A percentile compares a stretch with the other conserved stretches of the same genome.
Evolutionary conservation across 2,113 vertebrate genomes (phyloP).

Genomic region (Atractosteus spatula): DNA sequence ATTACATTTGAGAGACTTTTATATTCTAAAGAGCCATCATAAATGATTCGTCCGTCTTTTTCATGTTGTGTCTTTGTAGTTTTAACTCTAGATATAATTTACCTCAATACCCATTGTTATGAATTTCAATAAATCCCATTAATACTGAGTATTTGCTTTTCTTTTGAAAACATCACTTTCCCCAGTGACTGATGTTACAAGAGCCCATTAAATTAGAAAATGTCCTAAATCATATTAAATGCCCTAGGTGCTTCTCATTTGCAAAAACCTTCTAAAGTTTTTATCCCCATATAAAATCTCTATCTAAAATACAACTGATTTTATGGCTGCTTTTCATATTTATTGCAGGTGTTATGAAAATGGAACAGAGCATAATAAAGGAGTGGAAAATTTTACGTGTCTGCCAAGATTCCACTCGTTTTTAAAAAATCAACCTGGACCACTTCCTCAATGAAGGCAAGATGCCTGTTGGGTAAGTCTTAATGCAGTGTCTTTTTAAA

Average conservation of each 20-base stretch:
- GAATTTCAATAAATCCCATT: too few relatives aligned
- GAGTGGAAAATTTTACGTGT: not conserved
- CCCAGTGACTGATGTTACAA: not conserved
- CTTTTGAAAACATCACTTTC: not conserved
- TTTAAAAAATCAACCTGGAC: not conserved
- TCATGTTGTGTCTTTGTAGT: too few relatives aligned
- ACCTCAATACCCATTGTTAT: too few relatives aligned
- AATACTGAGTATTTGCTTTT: not conserved
- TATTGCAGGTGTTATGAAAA: constrained; percentile 11
- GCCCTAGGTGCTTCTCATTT: constrained; percentile 1
- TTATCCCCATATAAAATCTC: constrained; percentile 8
- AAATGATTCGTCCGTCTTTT: too few relatives aligned
- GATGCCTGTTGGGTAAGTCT: not conserved
- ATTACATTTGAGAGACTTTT: not conserved
- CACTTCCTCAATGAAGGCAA: constrained; percentile 8
- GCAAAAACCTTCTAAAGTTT: constrained; percentile 12
- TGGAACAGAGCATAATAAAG: constrained; percentile 3
- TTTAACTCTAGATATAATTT: too few relatives aligned
- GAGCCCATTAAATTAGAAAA: not conserved
- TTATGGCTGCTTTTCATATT: constrained; percentile 14
- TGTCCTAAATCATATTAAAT: constrained; percentile 5
- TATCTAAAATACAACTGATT: constrained; percentile 3
- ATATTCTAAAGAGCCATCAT: too few relatives aligned
- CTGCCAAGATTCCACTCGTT: not conserved
- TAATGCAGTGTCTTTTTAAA: not conserved